These are phyloP conservation scores for Mastomys coucha DNA, from an alignment of 2,113 vertebrate species.

Conservation along the genomic window DNA sequence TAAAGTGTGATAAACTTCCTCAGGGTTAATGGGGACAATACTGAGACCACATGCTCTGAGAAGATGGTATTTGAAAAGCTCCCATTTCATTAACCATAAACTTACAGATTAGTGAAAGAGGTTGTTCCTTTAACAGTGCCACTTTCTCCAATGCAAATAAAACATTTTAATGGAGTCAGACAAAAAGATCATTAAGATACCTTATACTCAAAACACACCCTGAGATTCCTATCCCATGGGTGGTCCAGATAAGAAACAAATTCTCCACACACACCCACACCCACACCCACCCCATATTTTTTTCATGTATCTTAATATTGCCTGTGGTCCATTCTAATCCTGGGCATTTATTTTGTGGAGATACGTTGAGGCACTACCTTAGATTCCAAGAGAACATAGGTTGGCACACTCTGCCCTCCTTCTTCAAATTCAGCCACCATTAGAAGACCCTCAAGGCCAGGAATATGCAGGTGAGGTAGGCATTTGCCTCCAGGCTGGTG, in stretches of 20 bases:
- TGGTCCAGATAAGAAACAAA: background rate
- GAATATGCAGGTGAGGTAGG: background rate
- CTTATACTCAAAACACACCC: background rate
- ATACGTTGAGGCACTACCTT: background rate
- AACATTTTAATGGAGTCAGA: background rate
- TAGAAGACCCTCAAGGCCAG: background rate
- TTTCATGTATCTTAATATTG: background rate
- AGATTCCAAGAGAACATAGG: background rate
- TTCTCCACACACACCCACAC: too few relatives aligned
- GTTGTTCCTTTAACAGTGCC: background rate
- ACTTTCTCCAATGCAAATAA: background rate
- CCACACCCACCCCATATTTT: background rate
- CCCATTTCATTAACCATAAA: background rate
- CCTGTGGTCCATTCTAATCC: background rate
- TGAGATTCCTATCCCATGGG: background rate
- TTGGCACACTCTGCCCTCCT: background rate
- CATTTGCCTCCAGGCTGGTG: background rate
- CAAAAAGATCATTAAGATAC: background rate
- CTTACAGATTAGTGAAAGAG: background rate
- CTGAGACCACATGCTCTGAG: background rate
- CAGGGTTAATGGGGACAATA: background rate
- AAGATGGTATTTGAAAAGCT: background rate
- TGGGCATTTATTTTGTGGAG: background rate
- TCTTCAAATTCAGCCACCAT: background rate
- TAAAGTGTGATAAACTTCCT: background rate